phyloP scores from a whole-genome alignment of 2,888 invertebrate genomes.

The Dyspetes luteomarginatus region DNA sequence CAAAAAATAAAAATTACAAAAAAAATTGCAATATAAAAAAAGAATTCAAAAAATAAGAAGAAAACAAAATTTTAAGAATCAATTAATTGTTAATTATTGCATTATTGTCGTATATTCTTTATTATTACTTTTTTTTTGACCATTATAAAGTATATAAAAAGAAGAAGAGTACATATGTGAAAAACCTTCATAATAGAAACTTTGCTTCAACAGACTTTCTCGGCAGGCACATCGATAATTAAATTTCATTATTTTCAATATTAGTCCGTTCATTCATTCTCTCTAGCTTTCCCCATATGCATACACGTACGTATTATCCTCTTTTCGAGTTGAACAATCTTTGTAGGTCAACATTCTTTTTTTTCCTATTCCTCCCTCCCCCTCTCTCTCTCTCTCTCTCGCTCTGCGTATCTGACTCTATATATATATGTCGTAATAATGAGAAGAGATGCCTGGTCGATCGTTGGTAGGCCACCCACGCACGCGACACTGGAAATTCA shows the following conservation, averaged over 20 bases:
- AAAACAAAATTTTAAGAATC: too few relatives aligned
- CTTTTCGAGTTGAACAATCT: slow-evolving; percentile 42
- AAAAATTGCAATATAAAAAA: background rate
- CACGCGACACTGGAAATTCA: slow-evolving; percentile 61
- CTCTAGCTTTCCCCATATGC: background rate
- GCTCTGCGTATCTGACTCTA: background rate
- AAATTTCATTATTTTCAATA: background rate
- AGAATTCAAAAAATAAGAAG: background rate
- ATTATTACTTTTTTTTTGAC: too few relatives aligned
- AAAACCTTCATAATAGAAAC: too few relatives aligned
- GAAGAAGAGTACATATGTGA: too few relatives aligned
- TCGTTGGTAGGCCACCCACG: slow-evolving; percentile 56
- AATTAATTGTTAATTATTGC: too few relatives aligned
- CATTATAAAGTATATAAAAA: too few relatives aligned
- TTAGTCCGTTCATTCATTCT: slow-evolving; percentile 12
- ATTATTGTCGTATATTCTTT: too few relatives aligned
- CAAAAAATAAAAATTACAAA: background rate
- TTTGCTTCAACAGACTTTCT: background rate
- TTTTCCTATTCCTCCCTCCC: slow-evolving; percentile 2
- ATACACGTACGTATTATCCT: background rate
- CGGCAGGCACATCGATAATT: background rate
- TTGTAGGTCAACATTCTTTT: slow-evolving; percentile 36
- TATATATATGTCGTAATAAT: slow-evolving; percentile 40
- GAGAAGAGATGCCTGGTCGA: slow-evolving; percentile 41
- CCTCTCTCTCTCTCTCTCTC: slow-evolving; percentile 15